A percentile compares a stretch with the other conserved stretches of the same genome.
phyloP scores from a whole-genome alignment of 2,888 invertebrate species.

The Lottia gigantea region DNA sequence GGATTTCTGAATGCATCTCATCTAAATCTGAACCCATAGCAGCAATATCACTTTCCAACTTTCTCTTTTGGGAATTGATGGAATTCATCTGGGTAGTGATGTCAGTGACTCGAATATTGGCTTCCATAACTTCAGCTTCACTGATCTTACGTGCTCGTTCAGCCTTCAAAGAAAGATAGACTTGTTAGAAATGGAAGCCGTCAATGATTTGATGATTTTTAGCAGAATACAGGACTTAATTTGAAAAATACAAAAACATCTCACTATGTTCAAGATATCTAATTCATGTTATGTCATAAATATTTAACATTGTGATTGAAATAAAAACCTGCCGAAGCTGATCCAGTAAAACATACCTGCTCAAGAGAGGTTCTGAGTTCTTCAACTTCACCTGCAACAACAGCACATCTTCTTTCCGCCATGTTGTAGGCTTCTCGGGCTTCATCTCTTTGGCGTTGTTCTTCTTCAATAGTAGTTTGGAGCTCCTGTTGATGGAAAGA shows the following conservation, averaged over 20 bases:
- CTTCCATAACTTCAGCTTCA: background rate
- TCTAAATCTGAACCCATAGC: slow-evolving; percentile 97
- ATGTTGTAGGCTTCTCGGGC: slow-evolving; percentile 97
- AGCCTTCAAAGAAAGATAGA: background rate
- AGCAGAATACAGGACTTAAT: too few species aligned
- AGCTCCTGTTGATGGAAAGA: slow-evolving; percentile 72
- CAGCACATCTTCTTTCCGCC: slow-evolving; percentile 96
- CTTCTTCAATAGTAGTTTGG: slow-evolving; percentile 95
- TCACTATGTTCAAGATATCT: too few species aligned
- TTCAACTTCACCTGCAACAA: slow-evolving; percentile 97
- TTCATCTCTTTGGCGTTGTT: slow-evolving; percentile 97
- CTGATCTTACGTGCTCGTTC: background rate
- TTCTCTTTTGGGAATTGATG: slow-evolving; percentile 96
- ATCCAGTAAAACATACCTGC: slow-evolving; percentile 25
- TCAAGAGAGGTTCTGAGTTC: slow-evolving; percentile 96
- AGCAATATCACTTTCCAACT: slow-evolving; percentile 92
- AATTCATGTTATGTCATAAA: too few species aligned
- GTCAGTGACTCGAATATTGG: slow-evolving; percentile 73
- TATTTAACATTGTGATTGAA: too few species aligned
- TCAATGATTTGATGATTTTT: background rate
- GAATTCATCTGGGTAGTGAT: slow-evolving; percentile 91
- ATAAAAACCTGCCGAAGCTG: too few species aligned
- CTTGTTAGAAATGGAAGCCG: too few species aligned
- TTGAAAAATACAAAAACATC: too few species aligned
- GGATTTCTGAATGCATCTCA: slow-evolving; percentile 96